Conservation (phyloP, 2,113 vertebrate species). For the Hymenochirus boettgeri region DNA sequence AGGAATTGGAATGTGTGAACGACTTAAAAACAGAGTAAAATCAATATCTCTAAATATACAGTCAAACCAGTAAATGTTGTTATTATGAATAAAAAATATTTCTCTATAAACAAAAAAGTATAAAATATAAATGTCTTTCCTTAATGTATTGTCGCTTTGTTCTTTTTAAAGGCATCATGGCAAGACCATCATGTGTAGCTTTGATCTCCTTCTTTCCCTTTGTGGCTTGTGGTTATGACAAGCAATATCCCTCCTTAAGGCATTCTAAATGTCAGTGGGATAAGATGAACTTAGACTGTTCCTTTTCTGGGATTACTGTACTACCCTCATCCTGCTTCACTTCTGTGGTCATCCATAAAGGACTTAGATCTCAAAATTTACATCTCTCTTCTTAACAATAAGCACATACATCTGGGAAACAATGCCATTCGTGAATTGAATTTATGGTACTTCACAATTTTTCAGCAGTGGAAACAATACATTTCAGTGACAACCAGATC, state of each 20-base stretch:
- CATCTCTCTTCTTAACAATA: slow-evolving; percentile 37
- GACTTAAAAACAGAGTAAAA: too few relatives aligned
- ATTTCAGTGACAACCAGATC: slow-evolving; percentile 49
- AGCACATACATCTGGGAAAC: slow-evolving; percentile 56
- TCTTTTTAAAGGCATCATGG: slow-evolving; percentile 51
- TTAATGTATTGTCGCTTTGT: neutral
- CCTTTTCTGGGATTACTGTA: slow-evolving; percentile 39
- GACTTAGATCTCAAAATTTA: too few relatives aligned
- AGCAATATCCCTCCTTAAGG: neutral
- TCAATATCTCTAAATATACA: too few relatives aligned
- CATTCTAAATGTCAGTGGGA: slow-evolving; percentile 36
- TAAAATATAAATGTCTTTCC: too few relatives aligned
- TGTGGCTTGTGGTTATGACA: neutral
- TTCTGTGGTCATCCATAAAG: too few relatives aligned
- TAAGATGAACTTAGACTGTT: slow-evolving; percentile 45
- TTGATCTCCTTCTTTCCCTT: too few relatives aligned
- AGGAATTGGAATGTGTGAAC: too few relatives aligned
- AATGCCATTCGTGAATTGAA: slow-evolving; percentile 47
- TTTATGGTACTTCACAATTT: slow-evolving; percentile 43
- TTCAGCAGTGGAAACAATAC: slow-evolving; percentile 50
- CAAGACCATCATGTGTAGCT: slow-evolving; percentile 6
- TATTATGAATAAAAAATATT: too few relatives aligned
- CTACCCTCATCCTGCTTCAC: slow-evolving; percentile 24
- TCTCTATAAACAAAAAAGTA: too few relatives aligned
- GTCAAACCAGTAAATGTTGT: too few relatives aligned